phyloP scores from a whole-genome alignment of 2,888 invertebrate genomes.

The Byasa hedistus region DNA sequence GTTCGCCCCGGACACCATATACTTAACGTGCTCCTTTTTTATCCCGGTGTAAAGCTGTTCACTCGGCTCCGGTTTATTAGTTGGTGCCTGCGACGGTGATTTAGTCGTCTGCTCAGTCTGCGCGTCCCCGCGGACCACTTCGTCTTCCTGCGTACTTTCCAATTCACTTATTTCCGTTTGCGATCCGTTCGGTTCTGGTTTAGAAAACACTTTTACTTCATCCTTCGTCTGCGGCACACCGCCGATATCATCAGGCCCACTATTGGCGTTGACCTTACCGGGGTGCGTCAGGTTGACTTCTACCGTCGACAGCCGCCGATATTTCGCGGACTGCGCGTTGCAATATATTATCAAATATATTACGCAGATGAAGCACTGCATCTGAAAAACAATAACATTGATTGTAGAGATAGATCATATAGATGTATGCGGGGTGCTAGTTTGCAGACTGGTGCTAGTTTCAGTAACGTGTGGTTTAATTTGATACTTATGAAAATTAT shows the following conservation, averaged over 20 bases:
- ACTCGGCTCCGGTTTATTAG: constrained; percentile 28
- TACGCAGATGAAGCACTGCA: constrained; percentile 72
- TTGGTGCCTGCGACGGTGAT: too few species aligned
- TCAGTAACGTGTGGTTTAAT: too few species aligned
- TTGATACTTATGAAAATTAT: too few species aligned
- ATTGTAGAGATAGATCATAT: too few species aligned
- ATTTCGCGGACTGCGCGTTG: constrained; percentile 53
- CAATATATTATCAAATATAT: constrained; percentile 65
- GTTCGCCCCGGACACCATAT: too few species aligned
- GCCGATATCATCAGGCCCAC: too few species aligned
- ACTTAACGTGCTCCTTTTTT: too few species aligned
- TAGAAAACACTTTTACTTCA: background rate
- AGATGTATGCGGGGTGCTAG: too few species aligned
- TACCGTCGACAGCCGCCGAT: constrained; percentile 39
- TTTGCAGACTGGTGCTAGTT: too few species aligned
- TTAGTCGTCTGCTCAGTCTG: too few species aligned
- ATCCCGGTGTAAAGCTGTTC: constrained; percentile 33
- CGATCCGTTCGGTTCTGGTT: background rate
- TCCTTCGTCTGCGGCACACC: background rate
- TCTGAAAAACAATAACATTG: constrained; percentile 44
- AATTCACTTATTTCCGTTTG: background rate
- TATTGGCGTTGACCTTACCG: too few species aligned
- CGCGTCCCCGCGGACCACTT: background rate
- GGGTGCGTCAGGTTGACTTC: background rate
- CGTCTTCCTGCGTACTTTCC: background rate